Base-by-base conservation (phyloP, 2,888 invertebrate species). In the Pedicia rivosa region DNA sequence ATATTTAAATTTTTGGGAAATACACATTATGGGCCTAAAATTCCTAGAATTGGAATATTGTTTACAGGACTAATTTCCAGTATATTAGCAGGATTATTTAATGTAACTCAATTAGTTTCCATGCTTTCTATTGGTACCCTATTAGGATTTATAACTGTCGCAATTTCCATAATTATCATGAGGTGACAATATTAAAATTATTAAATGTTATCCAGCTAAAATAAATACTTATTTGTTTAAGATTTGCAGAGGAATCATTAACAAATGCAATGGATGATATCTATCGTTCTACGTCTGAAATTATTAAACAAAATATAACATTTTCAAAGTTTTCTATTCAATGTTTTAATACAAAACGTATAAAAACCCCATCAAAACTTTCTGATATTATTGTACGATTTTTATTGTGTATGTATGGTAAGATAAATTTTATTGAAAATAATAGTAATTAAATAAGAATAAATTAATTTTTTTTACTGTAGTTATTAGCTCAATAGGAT, bases 71-170 rank as follows among this genome's bases (percentile, higher is more conserved):
- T 69, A 6, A 51, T 83, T 26, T 78, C 84, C 45, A 78, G 82
- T 68, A 59, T 80, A 1, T 65, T 91, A 54, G 83, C 90, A 1
- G 78, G 86, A 46, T 58, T 88, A 36, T 82, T 92, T 52, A 78
- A 90, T 52, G 62, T 91, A 41, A 70, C 74, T 9, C 82, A 86
- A 48, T 63, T 92, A 35, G 83, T 90, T 15, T 83, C 81, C 51
- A 83, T 92, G 71, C 82, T 92, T 73, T 88, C 88, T 1, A 88
- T 92, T 50, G 86, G 84, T 5, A 86, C 87, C 0, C 60, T 88
- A 14, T 62, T 84, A 38, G 86, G 87, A 0, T 91, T 91, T 57
- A 83, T 87, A 0, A 83, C 91, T 56, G 91, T 92, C 3, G 84
- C 88, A 2, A 77, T 82, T 4, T 84, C 84, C 48, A 82, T 91